Percentiles rank a stretch among this genome's conserved stretches.
Conservation (phyloP, 2,113 vertebrate species). For the Cyanocitta stelleri region DNA sequence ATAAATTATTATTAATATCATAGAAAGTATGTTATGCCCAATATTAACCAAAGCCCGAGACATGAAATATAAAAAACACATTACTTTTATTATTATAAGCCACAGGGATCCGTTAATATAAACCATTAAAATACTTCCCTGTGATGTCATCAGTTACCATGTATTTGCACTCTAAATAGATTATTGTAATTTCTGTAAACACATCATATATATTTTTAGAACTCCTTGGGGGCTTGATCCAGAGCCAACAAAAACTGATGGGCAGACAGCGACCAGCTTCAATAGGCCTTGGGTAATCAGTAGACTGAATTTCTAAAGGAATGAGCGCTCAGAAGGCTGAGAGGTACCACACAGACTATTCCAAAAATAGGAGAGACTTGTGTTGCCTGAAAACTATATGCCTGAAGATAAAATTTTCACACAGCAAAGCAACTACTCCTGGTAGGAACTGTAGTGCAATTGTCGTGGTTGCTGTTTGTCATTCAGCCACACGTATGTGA, state of each 20-base stretch:
- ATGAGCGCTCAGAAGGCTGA: not conserved
- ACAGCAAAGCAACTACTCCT: not conserved
- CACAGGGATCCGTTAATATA: not conserved
- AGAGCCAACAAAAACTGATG: not conserved
- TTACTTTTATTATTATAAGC: slow-evolving; percentile 17
- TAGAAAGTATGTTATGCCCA: not conserved
- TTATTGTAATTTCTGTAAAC: slow-evolving; percentile 44
- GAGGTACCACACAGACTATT: not conserved
- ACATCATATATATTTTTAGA: slow-evolving; percentile 36
- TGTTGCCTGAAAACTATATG: not conserved
- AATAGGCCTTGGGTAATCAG: not conserved
- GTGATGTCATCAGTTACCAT: slow-evolving; percentile 25
- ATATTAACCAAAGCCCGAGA: not conserved
- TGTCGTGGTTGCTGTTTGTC: not conserved
- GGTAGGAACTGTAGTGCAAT: not conserved
- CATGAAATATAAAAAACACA: not conserved
- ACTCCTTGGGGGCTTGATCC: not conserved
- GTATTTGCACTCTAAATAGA: slow-evolving; percentile 48
- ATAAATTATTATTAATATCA: not conserved
- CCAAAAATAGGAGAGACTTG: not conserved
- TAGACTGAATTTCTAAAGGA: not conserved
- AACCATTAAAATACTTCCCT: not conserved
- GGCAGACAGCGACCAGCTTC: slow-evolving; percentile 33
- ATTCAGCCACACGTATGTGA: not conserved
- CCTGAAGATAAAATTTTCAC: not conserved